Conservation (phyloP, 2,797 vertebrate species). For the Eidolon dupreanum region DNA sequence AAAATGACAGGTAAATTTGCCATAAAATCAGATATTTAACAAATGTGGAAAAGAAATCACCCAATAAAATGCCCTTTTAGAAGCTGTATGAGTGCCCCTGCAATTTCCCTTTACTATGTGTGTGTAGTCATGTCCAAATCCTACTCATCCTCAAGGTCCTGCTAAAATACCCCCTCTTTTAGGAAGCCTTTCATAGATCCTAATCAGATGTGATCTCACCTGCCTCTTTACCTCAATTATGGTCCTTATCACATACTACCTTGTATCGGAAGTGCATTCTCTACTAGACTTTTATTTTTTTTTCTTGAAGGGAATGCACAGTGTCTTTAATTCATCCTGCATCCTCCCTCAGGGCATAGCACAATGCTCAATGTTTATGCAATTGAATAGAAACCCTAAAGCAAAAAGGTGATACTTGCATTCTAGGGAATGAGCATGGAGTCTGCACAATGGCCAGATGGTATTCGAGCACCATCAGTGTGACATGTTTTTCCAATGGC, state of each 20-base stretch:
- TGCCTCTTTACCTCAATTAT: neutral
- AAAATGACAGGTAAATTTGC: neutral
- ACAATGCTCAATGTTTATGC: slow-evolving; percentile 22
- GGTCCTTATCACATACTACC: neutral
- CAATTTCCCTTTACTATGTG: neutral
- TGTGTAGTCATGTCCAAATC: neutral
- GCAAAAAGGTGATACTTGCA: slow-evolving; percentile 11
- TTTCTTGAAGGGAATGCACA: neutral
- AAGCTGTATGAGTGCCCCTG: neutral
- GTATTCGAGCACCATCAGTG: slow-evolving; percentile 49
- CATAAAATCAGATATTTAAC: neutral
- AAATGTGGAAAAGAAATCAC: neutral
- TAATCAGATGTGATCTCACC: neutral
- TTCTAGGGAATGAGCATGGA: slow-evolving; percentile 5
- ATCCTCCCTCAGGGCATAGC: neutral
- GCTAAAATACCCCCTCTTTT: neutral
- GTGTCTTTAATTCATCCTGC: slow-evolving; percentile 9
- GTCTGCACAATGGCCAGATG: slow-evolving; percentile 42
- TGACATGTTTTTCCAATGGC: slow-evolving; percentile 45
- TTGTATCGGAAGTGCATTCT: neutral
- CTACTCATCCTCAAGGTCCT: neutral
- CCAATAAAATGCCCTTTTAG: neutral
- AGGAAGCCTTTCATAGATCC: neutral
- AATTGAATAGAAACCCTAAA: slow-evolving; percentile 53
- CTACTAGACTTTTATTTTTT: neutral